These are phyloP conservation scores for Atopsyche davidsoni DNA, from an alignment of 1,140 invertebrate genomes.

Conservation along the genomic window DNA sequence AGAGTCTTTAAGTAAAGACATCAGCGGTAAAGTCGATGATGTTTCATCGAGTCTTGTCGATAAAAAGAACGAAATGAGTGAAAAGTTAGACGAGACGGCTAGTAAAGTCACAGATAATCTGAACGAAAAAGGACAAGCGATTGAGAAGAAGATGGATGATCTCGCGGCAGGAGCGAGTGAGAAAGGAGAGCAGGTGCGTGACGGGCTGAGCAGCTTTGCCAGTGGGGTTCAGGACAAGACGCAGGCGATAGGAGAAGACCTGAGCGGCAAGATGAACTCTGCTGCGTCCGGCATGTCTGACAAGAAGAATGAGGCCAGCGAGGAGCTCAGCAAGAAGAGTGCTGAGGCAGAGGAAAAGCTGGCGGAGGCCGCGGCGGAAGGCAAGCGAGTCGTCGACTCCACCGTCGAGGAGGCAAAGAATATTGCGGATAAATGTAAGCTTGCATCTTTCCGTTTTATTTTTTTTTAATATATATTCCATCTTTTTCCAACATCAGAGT, in stretches of 20 bases:
- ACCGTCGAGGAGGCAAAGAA: slow-evolving; percentile 15
- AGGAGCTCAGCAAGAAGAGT: neutral
- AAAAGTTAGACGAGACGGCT: neutral
- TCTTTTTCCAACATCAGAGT: neutral
- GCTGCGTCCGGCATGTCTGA: too few species aligned
- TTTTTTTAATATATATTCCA: neutral
- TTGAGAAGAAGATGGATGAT: neutral
- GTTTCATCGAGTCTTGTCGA: too few species aligned
- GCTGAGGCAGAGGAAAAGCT: slow-evolving; percentile 1
- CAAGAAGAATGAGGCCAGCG: neutral
- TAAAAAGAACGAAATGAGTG: neutral
- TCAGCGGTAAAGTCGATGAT: neutral
- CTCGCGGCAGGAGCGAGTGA: too few species aligned
- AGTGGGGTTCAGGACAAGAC: slow-evolving; percentile 4
- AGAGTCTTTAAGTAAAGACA: neutral
- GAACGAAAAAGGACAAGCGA: too few species aligned
- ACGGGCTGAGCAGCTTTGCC: neutral
- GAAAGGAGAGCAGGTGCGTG: too few species aligned
- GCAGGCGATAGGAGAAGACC: neutral
- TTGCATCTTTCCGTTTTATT: neutral
- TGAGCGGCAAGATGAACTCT: neutral
- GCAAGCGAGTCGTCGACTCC: slow-evolving; percentile 1
- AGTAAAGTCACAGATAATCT: too few species aligned
- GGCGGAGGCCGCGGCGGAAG: slow-evolving; percentile 3
- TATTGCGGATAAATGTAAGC: slow-evolving; percentile 20